phyloP scores from a whole-genome alignment of 2,888 invertebrate species.

The Nomada ferruginata region DNA sequence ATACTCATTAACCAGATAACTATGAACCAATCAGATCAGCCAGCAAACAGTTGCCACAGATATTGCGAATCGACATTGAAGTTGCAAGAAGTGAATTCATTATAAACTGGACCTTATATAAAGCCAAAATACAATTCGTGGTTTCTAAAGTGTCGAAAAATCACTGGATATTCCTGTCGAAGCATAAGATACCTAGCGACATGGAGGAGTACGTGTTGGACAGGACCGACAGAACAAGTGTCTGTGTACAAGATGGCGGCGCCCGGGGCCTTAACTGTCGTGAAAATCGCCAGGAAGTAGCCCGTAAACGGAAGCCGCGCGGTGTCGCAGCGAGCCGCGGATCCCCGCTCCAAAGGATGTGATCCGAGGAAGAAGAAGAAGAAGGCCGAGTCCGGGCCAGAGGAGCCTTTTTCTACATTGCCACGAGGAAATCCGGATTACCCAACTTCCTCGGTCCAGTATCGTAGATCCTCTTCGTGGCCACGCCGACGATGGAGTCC shows the following conservation, averaged over 20 bases:
- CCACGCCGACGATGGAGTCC: conserved; percentile 63
- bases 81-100: conserved; percentile 19
- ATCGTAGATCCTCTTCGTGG: conserved; percentile 53
- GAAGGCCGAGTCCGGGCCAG: conserved; percentile 57
- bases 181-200: conserved; percentile 24
- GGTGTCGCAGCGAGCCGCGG: conserved; percentile 68
- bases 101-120: conserved; percentile 48
- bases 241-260: conserved; percentile 78
- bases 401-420: conserved; percentile 49
- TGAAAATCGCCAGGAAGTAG: conserved; percentile 63
- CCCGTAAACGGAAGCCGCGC: conserved; percentile 65
- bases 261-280: conserved; percentile 70
- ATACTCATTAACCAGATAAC: conserved; percentile 1
- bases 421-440: conserved; percentile 54
- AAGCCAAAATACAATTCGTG: conserved; percentile 54
- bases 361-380: conserved; percentile 60
- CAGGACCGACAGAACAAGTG: conserved; percentile 71
- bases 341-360: conserved; percentile 65
- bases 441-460: conserved; percentile 55
- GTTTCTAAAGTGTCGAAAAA: conserved; percentile 53
- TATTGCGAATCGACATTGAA: conserved; percentile 26
- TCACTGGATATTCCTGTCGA: conserved; percentile 27
- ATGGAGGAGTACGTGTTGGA: conserved; percentile 45
- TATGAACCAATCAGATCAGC: conserved; percentile 21
- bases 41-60: background rate